Base-by-base conservation (phyloP, 2,113 vertebrate species). In the Dinomys branickii region DNA sequence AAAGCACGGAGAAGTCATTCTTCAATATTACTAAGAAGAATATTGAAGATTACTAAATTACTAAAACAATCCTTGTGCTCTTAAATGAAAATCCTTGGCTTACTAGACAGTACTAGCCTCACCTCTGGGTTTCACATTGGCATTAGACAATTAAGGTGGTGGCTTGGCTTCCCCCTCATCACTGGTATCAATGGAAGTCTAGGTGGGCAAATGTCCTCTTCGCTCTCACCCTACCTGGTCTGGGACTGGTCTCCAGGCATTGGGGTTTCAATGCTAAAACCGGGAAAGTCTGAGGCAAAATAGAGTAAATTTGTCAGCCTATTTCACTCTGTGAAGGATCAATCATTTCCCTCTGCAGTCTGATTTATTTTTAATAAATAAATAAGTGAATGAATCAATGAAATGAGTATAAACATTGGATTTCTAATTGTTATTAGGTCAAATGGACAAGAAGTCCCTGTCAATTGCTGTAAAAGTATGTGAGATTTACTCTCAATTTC, bases 371-470 rank as follows among this genome's bases (percentile, higher is more conserved):
- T 84, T 35, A 58, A 22, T 71, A 22, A 71, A 38, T 67, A 73
- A 85, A 41, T 61, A 90, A 88, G n/a, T 73, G 77, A 84, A 77
- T 56, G 83, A 91, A 81, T 88, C 58, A 91, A 63, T 81, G 41
- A 73, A 96, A 26, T 56, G 1, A 61, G 35, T 9, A 94, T 86
- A 92, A 61, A 77, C 54, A 10, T 41, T 90, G 3, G 13, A 13
- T 85, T 78, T 67, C 58, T 83, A 58, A 90, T 56, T 90, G 83
- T 78, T 86, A 92, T 81, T 38, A 20, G 19, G 38, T 71, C 24
- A 75, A 11, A 26, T 75, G 71, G 71, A 44, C 38, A 75, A 75
- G 22, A 75, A 75, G 22, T 75, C 10, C 38, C 38, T 75, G 1
- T n/a, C 5, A 5, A 38, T 44, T 69, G 6, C 33, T 58, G 35